These are phyloP conservation scores for Hemaris fuciformis DNA, from an alignment of 2,888 invertebrate species.

Conservation along the genomic window DNA sequence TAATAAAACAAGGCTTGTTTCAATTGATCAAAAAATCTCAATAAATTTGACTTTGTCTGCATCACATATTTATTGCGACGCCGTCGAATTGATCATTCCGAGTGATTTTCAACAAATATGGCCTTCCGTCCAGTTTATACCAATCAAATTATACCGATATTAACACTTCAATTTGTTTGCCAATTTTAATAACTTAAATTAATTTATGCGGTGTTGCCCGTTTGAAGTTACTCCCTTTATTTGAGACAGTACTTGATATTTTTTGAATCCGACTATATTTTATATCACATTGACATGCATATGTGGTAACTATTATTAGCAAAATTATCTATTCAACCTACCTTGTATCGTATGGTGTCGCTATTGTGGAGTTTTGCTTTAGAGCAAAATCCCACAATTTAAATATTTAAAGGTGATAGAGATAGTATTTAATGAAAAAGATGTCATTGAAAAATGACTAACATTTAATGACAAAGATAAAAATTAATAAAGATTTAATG, in stretches of 20 bases:
- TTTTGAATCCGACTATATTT: no score
- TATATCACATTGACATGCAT: no score
- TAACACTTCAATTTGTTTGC: background rate
- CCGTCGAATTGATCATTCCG: background rate
- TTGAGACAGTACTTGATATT: background rate
- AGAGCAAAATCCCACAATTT: no score
- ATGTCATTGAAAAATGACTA: no score
- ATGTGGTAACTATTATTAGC: no score
- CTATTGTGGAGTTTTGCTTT: no score
- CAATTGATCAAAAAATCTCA: background rate
- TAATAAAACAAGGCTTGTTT: background rate
- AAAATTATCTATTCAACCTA: no score
- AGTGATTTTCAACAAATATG: constrained; percentile 8
- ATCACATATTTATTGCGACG: background rate
- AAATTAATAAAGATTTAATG: no score
- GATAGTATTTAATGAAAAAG: no score
- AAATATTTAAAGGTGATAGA: no score
- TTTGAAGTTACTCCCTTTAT: background rate
- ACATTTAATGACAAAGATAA: no score
- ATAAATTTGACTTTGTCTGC: constrained; percentile 9
- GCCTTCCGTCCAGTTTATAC: constrained; percentile 7
- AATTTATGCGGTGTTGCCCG: constrained; percentile 2
- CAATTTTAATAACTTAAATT: constrained; percentile 12
- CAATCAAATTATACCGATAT: constrained; percentile 6
- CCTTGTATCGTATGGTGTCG: no score